Conservation (phyloP, 2,797 vertebrate species). For the Fistularia commersonii region DNA sequence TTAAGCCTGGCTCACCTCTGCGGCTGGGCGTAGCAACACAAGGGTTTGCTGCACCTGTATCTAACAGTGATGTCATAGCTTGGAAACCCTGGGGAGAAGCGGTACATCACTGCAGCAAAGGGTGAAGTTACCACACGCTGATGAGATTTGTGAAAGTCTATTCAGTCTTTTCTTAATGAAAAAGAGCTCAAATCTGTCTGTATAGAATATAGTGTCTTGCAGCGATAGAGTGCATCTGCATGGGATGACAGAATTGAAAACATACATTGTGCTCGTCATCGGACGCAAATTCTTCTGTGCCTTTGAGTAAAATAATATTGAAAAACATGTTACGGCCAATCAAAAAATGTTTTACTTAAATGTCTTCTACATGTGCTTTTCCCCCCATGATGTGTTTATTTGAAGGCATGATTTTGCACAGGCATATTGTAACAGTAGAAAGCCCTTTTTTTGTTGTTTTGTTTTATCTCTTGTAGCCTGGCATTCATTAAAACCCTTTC, state of each 20-base stretch:
- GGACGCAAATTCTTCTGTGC: background rate
- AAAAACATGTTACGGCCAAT: too few relatives aligned
- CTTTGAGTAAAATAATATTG: background rate
- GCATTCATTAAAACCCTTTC: conserved; percentile 1
- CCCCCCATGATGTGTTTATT: background rate
- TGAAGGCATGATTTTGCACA: background rate
- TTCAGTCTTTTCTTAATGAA: too few relatives aligned
- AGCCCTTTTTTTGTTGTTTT: background rate
- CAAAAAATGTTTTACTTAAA: background rate
- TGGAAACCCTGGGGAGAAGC: too few relatives aligned
- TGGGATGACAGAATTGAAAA: background rate
- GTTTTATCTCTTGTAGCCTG: conserved; percentile 1
- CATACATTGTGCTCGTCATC: background rate
- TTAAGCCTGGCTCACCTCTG: too few relatives aligned
- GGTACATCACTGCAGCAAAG: too few relatives aligned
- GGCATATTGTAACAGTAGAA: background rate
- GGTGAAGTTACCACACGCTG: too few relatives aligned
- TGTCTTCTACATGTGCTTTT: background rate
- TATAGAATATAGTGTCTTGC: too few relatives aligned
- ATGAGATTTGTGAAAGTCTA: too few relatives aligned
- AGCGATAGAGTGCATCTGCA: background rate
- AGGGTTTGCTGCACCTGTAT: too few relatives aligned
- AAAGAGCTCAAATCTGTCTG: too few relatives aligned
- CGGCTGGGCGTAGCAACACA: too few relatives aligned
- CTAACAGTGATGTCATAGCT: too few relatives aligned